phyloP scores from a whole-genome alignment of 2,797 vertebrate species.

The Capromys pilorides region DNA sequence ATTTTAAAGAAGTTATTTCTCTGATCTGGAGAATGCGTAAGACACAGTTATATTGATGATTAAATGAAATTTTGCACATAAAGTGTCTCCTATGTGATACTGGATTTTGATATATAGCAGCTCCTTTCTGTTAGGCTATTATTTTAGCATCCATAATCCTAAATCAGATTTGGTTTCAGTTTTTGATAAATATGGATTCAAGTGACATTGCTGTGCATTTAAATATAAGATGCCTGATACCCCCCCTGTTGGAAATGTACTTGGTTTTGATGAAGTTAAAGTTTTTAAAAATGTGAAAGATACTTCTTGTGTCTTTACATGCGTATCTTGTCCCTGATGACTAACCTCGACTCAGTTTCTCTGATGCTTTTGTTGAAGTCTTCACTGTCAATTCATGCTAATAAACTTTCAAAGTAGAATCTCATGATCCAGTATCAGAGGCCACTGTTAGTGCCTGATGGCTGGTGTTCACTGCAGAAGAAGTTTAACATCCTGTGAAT shows the following conservation, averaged over 20 bases:
- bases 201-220: constrained; percentile 11
- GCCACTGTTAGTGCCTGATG: not conserved
- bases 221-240: not conserved
- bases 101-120: not conserved
- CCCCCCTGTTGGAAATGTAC: not conserved
- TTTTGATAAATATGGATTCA: constrained; percentile 41
- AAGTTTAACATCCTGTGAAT: not conserved
- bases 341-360: not conserved
- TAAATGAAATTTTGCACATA: not conserved
- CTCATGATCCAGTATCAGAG: not conserved
- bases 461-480: not conserved
- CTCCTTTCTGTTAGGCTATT: constrained; percentile 22
- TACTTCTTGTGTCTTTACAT: not conserved
- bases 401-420: constrained; percentile 37
- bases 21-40: not conserved
- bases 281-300: constrained; percentile 12
- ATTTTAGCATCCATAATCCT: constrained; percentile 43
- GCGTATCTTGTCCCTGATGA: not conserved
- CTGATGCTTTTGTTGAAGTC: constrained; percentile 4
- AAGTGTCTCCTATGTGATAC: not conserved
- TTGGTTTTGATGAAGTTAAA: constrained; percentile 29
- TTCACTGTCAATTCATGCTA: not conserved
- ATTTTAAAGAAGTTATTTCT: not conserved
- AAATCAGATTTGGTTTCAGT: constrained; percentile 51
- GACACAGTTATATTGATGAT: not conserved